phyloP scores from a whole-genome alignment of 2,113 vertebrate genomes.

The Apistogramma diplotaenia region DNA sequence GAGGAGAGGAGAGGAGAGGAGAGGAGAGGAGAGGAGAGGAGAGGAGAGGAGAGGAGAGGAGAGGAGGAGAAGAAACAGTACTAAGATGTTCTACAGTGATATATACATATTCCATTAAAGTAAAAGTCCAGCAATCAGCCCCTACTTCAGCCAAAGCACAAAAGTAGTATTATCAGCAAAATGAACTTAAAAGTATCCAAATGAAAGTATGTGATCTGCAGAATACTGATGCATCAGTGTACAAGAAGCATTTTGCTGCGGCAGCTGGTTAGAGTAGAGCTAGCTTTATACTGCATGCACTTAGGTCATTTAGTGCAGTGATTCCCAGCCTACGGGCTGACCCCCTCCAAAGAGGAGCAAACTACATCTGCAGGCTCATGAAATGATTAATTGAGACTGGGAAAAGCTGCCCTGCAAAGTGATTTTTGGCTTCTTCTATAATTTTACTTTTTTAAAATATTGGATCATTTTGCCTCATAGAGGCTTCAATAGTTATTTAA shows the following conservation, averaged over 20 bases:
- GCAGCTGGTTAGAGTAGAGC: background rate
- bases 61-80: slow-evolving; percentile 36
- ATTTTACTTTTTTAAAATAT: background rate
- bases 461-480: background rate
- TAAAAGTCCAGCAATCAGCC: background rate
- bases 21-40: slow-evolving; percentile 52
- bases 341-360: background rate
- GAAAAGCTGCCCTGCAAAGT: background rate
- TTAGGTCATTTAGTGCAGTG: background rate
- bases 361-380: background rate
- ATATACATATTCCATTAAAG: background rate
- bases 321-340: background rate
- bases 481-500: background rate
- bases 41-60: slow-evolving; percentile 79
- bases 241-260: background rate
- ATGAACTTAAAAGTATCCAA: background rate
- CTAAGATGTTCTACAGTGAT: background rate
- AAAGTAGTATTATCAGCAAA: background rate
- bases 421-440: background rate
- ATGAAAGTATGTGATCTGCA: background rate
- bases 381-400: slow-evolving; percentile 1
- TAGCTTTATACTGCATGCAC: background rate
- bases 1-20: background rate
- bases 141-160: background rate
- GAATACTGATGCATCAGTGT: background rate